A percentile compares a stretch with the other conserved stretches of the same genome.
Evolutionary conservation across 2,113 vertebrate genomes (phyloP).

Genomic region (Cichladusa arquata): DNA sequence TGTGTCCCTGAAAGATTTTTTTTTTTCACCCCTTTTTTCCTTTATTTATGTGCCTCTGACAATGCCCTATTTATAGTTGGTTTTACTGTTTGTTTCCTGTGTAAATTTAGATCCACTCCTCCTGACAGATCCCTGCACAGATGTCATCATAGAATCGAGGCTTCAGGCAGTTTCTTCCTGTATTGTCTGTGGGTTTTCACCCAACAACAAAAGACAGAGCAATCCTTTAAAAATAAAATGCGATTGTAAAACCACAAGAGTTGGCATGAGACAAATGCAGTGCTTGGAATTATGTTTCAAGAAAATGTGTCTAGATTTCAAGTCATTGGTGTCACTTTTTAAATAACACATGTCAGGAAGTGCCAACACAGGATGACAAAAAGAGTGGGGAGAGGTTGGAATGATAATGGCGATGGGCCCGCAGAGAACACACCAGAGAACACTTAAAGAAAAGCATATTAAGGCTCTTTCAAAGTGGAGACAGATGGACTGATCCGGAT

Average conservation of each 20-base stretch:
- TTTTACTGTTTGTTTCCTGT: conserved; percentile 55
- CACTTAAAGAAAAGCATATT: conserved; percentile 65
- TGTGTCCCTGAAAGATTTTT: not conserved
- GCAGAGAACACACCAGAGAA: conserved; percentile 60
- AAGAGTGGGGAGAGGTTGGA: conserved; percentile 64
- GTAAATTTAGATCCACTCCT: conserved; percentile 54
- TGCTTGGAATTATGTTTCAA: conserved; percentile 52
- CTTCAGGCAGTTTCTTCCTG: conserved; percentile 46
- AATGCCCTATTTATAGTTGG: conserved; percentile 52
- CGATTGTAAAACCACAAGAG: conserved; percentile 48
- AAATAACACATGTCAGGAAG: conserved; percentile 69
- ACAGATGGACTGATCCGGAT: conserved; percentile 65
- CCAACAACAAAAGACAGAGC: conserved; percentile 64
- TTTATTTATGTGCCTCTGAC: conserved; percentile 24
- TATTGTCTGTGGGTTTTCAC: conserved; percentile 64
- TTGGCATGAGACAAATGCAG: conserved; percentile 53
- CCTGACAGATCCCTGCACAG: conserved; percentile 42
- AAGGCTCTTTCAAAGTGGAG: conserved; percentile 64
- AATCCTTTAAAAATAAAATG: conserved; percentile 59
- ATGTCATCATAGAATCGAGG: conserved; percentile 52
- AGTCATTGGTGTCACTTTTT: conserved; percentile 65
- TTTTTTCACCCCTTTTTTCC: rapidly evolving
- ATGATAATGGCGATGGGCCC: conserved; percentile 68
- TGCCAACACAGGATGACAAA: conserved; percentile 68
- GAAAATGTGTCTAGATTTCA: conserved; percentile 69